Evolutionary conservation across 1,140 invertebrate species (phyloP).

Genomic region (Aphelenchoides fujianensis): DNA sequence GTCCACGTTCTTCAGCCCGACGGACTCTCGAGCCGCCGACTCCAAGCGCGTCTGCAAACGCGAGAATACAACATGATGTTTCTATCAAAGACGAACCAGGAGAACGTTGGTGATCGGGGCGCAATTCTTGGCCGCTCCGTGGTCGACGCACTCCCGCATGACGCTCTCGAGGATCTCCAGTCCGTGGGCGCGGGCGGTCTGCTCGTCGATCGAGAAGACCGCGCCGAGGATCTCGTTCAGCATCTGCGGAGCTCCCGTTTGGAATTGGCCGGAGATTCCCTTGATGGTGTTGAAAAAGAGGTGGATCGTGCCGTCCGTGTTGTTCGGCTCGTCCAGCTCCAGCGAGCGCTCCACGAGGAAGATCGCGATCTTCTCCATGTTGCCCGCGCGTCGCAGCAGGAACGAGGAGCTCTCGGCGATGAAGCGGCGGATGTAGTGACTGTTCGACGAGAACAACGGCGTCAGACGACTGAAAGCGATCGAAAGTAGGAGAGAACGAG

Average conservation of each 20-base stretch:
- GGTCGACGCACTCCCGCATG: constrained; percentile 21
- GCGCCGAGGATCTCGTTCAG: constrained; percentile 19
- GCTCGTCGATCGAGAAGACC: constrained; percentile 24
- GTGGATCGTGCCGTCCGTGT: constrained; percentile 17
- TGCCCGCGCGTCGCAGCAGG: constrained; percentile 16
- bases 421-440: constrained; percentile 30
- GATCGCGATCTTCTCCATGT: constrained; percentile 19
- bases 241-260: constrained; percentile 18
- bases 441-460: constrained; percentile 13
- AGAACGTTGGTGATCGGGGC: constrained; percentile 8
- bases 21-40: constrained; percentile 16
- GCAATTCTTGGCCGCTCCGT: constrained; percentile 2
- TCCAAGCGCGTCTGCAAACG: constrained; percentile 11
- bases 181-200: not conserved
- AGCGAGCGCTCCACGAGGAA: constrained; percentile 20
- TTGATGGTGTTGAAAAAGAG: constrained; percentile 29
- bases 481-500: not conserved
- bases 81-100: too few relatives aligned
- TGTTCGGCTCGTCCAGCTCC: constrained; percentile 22
- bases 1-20: constrained; percentile 16
- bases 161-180: constrained; percentile 17
- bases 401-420: constrained; percentile 28
- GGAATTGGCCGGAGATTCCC: constrained; percentile 22
- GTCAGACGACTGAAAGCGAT: constrained; percentile 24
- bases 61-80: too few relatives aligned